phyloP scores from a whole-genome alignment of 2,797 vertebrate genomes.

The Microcaecilia unicolor region DNA sequence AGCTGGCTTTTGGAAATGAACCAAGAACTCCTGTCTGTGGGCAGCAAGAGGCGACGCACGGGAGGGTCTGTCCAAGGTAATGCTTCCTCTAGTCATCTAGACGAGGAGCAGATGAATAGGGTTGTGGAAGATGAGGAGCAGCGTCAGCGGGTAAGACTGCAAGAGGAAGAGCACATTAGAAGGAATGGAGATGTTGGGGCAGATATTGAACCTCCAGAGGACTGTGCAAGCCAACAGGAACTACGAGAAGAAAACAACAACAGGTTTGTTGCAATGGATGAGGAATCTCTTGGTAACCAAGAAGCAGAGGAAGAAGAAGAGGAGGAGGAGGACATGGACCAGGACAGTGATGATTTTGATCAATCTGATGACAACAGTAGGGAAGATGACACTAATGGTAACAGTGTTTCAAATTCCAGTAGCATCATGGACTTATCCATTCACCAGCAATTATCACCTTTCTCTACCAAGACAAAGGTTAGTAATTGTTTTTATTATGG shows the following conservation, averaged over 20 bases:
- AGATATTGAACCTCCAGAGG: conserved; percentile 53
- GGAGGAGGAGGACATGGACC: conserved; percentile 91
- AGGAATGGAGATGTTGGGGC: conserved; percentile 57
- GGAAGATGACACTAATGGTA: conserved; percentile 80
- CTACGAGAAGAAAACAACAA: conserved; percentile 72
- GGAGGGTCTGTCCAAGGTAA: conserved; percentile 86
- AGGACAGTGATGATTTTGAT: conserved; percentile 96
- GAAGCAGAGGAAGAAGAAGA: conserved; percentile 71
- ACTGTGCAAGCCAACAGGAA: conserved; percentile 65
- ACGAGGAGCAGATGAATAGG: conserved; percentile 86
- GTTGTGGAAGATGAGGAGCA: conserved; percentile 81
- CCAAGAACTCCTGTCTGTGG: conserved; percentile 99
- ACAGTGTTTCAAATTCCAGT: conserved; percentile 74
- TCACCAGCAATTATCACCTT: conserved; percentile 77
- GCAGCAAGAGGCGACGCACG: conserved; percentile 93
- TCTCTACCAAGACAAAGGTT: conserved; percentile 80
- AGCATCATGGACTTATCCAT: conserved; percentile 72
- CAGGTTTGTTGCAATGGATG: conserved; percentile 53
- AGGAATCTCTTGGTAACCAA: conserved; percentile 62
- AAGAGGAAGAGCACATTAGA: conserved; percentile 47
- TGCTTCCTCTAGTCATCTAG: conserved; percentile 77
- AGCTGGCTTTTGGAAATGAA: conserved; percentile 99
- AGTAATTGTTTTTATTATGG: no score
- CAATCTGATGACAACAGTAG: conserved; percentile 87
- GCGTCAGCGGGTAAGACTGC: conserved; percentile 63